phyloP scores from a whole-genome alignment of 2,113 vertebrate genomes.

The Pseudolaguvia tuberculata region DNA sequence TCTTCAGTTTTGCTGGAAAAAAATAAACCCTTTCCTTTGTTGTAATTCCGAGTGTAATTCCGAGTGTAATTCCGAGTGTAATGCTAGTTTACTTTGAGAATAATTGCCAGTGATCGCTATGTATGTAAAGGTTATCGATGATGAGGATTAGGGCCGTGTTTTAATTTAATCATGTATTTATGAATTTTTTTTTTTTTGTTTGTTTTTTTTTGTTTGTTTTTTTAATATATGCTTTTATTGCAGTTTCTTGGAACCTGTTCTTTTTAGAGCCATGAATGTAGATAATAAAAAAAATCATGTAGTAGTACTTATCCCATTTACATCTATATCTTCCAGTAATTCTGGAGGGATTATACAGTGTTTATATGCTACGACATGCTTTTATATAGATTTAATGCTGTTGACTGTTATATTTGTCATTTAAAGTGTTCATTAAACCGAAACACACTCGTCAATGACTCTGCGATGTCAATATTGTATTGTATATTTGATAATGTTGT shows the following conservation, averaged over 20 bases:
- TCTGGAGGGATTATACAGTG: not conserved
- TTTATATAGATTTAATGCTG: constrained; percentile 23
- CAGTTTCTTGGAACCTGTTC: not conserved
- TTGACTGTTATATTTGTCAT: constrained; percentile 31
- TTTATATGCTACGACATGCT: not conserved
- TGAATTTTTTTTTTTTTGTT: not conserved
- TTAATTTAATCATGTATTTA: not conserved
- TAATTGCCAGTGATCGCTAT: no score
- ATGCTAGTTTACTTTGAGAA: no score
- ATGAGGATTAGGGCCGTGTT: not conserved
- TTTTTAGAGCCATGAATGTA: not conserved
- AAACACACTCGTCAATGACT: not conserved
- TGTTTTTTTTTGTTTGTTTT: no score
- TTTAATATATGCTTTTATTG: no score
- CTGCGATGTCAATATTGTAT: constrained; percentile 8
- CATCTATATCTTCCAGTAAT: not conserved
- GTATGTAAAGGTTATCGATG: no score
- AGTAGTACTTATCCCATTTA: not conserved
- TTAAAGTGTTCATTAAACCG: not conserved
- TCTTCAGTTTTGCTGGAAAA: no score
- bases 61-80: no score
- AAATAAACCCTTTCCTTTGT: no score
- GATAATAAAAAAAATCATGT: not conserved
- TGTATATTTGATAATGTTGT: not conserved
- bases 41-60: no score